A percentile compares a stretch with the other conserved stretches of the same genome.
These are phyloP conservation scores for Clangula hyemalis DNA, from an alignment of 2,797 vertebrate genomes.

Conservation along the genomic window DNA sequence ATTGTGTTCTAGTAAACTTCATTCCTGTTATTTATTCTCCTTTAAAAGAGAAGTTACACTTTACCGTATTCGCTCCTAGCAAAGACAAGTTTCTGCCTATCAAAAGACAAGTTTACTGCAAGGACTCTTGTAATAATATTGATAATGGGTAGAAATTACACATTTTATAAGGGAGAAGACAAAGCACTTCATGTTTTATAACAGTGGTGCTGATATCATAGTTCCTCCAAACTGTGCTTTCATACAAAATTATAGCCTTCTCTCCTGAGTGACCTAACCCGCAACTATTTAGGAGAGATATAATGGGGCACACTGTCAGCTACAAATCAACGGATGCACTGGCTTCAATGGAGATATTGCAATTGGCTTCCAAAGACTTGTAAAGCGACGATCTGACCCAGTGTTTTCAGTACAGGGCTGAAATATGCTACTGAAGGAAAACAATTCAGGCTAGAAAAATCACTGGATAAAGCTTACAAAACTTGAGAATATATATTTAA, in stretches of 20 bases:
- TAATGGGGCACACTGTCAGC: conserved; percentile 16
- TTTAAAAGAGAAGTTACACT: conserved; percentile 60
- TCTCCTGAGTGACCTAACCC: conserved; percentile 53
- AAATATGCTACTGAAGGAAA: neutral
- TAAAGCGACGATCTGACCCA: neutral
- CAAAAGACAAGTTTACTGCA: conserved; percentile 58
- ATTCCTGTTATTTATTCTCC: conserved; percentile 60
- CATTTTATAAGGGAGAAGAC: conserved; percentile 62
- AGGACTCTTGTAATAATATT: conserved; percentile 46
- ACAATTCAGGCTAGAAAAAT: neutral
- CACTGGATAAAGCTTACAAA: neutral
- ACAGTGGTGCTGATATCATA: conserved; percentile 55
- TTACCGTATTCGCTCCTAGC: conserved; percentile 30
- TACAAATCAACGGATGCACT: conserved; percentile 19
- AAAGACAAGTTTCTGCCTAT: conserved; percentile 62
- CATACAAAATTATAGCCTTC: conserved; percentile 65
- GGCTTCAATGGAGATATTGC: conserved; percentile 1
- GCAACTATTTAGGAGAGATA: conserved; percentile 43
- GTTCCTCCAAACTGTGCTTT: conserved; percentile 63
- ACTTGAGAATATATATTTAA: neutral
- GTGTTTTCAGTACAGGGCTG: neutral
- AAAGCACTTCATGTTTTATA: conserved; percentile 57
- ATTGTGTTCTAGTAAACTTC: conserved; percentile 70
- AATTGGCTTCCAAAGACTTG: conserved; percentile 2
- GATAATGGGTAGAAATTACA: conserved; percentile 69